These are phyloP conservation scores for Myanophis thanlyinensis DNA, from an alignment of 2,113 vertebrate genomes.

Conservation along the genomic window DNA sequence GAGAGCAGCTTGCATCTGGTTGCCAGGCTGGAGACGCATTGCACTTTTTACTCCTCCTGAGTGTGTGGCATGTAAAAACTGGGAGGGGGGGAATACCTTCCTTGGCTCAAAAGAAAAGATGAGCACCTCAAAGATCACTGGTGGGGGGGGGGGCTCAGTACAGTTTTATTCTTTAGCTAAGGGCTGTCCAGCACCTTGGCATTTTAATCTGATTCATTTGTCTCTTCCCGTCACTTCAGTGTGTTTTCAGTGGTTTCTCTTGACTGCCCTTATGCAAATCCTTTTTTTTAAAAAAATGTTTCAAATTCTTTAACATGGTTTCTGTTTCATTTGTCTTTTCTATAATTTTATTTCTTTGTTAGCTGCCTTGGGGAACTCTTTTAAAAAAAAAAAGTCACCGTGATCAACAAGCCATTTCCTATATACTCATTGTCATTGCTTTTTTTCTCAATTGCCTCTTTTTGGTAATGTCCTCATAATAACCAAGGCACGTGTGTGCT, in stretches of 20 bases:
- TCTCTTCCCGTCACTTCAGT: background rate
- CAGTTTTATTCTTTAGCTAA: background rate
- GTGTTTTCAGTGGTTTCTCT: background rate
- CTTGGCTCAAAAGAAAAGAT: background rate
- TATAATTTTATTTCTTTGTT: background rate
- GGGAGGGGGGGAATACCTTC: accelerated
- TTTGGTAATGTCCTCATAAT: background rate
- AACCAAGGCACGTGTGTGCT: background rate
- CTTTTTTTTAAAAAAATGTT: background rate
- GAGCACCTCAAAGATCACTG: background rate
- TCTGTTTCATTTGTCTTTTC: background rate
- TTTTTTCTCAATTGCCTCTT: background rate
- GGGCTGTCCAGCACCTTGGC: background rate
- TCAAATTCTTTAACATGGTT: background rate
- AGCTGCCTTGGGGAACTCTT: background rate
- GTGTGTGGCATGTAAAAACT: background rate
- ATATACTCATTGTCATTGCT: background rate
- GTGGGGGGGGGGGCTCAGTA: background rate
- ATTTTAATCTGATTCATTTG: background rate
- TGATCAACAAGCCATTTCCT: background rate
- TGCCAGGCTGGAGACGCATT: background rate
- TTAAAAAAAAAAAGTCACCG: background rate
- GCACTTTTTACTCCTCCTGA: background rate
- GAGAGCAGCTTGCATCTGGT: accelerated
- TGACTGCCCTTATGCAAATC: background rate